Conservation (phyloP, 2,888 invertebrate species). For the Trisateles emortualis region DNA sequence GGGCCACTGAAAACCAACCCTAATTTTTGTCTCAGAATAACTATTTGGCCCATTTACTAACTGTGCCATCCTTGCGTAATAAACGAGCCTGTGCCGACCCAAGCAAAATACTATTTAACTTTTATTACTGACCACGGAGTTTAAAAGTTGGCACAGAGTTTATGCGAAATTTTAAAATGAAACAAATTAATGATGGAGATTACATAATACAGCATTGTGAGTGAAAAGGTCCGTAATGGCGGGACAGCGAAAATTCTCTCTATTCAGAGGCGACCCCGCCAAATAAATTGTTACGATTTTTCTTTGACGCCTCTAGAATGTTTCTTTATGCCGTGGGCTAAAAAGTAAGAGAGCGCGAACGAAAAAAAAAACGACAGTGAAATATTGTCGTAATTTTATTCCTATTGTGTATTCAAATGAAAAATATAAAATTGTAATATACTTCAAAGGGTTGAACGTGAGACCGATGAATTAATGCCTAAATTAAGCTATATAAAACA, state of each 20-base stretch:
- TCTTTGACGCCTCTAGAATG: slow-evolving; percentile 80
- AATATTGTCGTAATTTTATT: not conserved
- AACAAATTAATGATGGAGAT: slow-evolving; percentile 61
- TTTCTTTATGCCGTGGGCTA: slow-evolving; percentile 58
- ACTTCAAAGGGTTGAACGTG: not conserved
- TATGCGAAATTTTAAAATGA: slow-evolving; percentile 48
- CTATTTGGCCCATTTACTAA: slow-evolving; percentile 6
- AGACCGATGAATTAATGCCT: not conserved
- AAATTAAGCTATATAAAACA: not conserved
- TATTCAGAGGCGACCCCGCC: slow-evolving; percentile 66
- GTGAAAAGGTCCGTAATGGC: slow-evolving; percentile 63
- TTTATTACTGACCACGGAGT: slow-evolving; percentile 38
- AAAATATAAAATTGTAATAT: not conserved
- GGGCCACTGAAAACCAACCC: slow-evolving; percentile 7
- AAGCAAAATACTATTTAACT: slow-evolving; percentile 23
- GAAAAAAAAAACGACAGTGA: not conserved
- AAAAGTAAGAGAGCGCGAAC: slow-evolving; percentile 25
- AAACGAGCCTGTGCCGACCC: slow-evolving; percentile 17
- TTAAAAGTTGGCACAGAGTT: slow-evolving; percentile 42
- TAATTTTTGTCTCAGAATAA: slow-evolving; percentile 8
- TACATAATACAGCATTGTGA: slow-evolving; percentile 58
- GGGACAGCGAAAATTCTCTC: slow-evolving; percentile 70
- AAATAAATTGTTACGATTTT: slow-evolving; percentile 83
- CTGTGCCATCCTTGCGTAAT: slow-evolving; percentile 9
- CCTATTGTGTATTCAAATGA: not conserved